Conservation (phyloP, 92 coral and sea anemone species). For the Umimayanthus kanabou region DNA sequence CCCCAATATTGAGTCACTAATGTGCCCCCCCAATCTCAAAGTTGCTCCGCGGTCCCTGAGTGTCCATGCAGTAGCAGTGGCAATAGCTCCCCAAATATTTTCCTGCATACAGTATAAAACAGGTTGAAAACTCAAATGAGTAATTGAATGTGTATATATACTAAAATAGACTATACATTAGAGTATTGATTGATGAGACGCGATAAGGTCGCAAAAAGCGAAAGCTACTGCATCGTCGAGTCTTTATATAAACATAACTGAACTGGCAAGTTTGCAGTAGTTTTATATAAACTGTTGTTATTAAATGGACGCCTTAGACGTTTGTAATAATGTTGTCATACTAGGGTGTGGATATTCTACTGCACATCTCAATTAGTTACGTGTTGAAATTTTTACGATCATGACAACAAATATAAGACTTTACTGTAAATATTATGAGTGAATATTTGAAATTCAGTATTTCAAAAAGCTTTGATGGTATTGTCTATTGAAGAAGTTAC, state of each 20-base stretch:
- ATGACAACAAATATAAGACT: no score
- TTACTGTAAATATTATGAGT: neutral
- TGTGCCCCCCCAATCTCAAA: no score
- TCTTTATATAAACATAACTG: neutral
- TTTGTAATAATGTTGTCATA: neutral
- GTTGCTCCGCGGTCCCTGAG: no score
- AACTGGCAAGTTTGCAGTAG: neutral
- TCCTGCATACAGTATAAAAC: no score
- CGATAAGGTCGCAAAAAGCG: neutral
- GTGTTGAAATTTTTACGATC: neutral
- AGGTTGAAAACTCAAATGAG: neutral
- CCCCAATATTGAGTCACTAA: no score
- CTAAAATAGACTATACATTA: neutral
- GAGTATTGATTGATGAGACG: neutral
- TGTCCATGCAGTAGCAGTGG: no score
- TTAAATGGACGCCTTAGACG: neutral
- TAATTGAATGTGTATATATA: neutral
- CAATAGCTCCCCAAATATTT: no score
- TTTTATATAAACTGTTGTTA: no score
- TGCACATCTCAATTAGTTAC: neutral
- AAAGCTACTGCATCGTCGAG: neutral
- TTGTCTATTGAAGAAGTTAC: no score
- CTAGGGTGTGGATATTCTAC: neutral
- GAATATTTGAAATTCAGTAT: neutral
- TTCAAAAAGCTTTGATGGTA: no score